A percentile compares a stretch with the other conserved stretches of the same genome.
phyloP scores from a whole-genome alignment of 1,140 invertebrate species.

The Delia radicum region DNA sequence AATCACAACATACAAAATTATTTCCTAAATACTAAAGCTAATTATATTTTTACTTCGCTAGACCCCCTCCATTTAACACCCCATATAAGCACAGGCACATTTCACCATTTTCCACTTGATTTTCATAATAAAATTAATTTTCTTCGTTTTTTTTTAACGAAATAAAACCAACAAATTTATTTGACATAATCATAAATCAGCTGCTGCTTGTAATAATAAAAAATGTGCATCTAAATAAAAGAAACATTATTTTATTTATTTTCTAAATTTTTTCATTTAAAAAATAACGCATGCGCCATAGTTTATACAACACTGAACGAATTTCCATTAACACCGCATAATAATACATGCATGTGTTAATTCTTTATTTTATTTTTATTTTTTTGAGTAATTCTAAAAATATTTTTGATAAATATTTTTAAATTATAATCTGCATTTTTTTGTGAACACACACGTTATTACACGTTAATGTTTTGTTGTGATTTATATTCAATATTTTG shows the following conservation, averaged over 20 bases:
- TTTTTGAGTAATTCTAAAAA: not conserved
- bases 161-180: conserved; percentile 5
- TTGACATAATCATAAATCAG: conserved; percentile 4
- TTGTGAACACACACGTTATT: not conserved
- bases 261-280: too few relatives aligned
- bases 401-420: not conserved
- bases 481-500: too few relatives aligned
- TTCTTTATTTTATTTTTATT: not conserved
- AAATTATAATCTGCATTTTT: not conserved
- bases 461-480: not conserved
- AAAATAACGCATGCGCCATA: conserved; percentile 8
- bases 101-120: not conserved
- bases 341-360: not conserved
- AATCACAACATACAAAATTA: not conserved
- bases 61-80: too few relatives aligned
- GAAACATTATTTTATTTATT: not conserved
- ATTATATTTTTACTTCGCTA: not conserved
- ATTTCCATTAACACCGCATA: not conserved
- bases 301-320: not conserved
- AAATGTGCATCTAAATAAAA: not conserved
- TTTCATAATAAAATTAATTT: not conserved
- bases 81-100: not conserved
- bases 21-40: not conserved
- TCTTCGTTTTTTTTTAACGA: not conserved
- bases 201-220: conserved; percentile 6